A percentile compares a stretch with the other conserved stretches of the same genome.
Evolutionary conservation across 2,113 vertebrate species (phyloP).

Genomic region (Cinclus cinclus): DNA sequence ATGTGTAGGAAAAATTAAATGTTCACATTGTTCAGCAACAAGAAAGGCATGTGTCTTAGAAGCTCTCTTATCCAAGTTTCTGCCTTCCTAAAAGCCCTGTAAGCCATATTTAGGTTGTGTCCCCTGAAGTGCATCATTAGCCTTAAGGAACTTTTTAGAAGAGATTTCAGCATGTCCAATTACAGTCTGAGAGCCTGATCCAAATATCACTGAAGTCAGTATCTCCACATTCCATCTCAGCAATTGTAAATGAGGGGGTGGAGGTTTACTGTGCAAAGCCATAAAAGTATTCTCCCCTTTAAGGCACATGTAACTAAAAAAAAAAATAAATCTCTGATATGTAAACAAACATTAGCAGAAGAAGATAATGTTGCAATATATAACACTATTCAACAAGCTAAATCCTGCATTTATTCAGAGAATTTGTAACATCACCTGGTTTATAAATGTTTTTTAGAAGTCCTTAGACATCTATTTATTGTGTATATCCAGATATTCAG

Average conservation of each 20-base stretch:
- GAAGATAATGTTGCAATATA: not conserved
- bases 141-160: not conserved
- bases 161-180: not conserved
- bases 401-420: not conserved
- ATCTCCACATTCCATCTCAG: conserved; percentile 44
- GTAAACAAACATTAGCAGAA: not conserved
- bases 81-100: conserved; percentile 2
- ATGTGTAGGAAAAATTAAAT: conserved; percentile 64
- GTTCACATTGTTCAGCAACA: conserved; percentile 60
- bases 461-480: not conserved
- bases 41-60: conserved; percentile 45
- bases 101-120: not conserved
- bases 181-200: conserved; percentile 14
- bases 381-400: not conserved
- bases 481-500: not conserved
- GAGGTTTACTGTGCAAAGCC: not conserved
- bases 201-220: conserved; percentile 1
- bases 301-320: not conserved
- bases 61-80: conserved; percentile 24
- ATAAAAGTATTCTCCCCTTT: not conserved
- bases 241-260: not conserved
- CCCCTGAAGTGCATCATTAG: conserved; percentile 10
- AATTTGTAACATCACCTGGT: not conserved
- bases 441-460: not conserved
- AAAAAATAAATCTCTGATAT: not conserved